These are phyloP conservation scores for Phalanger gymnotis DNA, from an alignment of 2,797 vertebrate genomes.

Conservation along the genomic window DNA sequence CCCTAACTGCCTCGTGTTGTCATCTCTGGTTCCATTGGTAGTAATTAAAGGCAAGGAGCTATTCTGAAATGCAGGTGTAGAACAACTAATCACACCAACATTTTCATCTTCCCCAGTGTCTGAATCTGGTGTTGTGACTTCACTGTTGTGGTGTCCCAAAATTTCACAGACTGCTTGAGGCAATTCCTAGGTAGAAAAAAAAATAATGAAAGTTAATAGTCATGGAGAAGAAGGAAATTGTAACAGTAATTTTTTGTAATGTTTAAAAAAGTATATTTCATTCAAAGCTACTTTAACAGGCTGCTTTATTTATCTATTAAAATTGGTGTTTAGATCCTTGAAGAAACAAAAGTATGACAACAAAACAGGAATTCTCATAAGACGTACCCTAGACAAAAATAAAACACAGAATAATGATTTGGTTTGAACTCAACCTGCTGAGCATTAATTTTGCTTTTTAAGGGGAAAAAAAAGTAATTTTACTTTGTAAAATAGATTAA, in stretches of 20 bases:
- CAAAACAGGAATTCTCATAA: constrained; percentile 29
- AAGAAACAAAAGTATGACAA: constrained; percentile 38
- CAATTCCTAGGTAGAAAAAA: constrained; percentile 87
- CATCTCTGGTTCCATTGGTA: constrained; percentile 87
- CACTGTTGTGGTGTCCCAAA: constrained; percentile 87
- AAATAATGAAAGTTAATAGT: constrained; percentile 29
- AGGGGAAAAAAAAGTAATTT: neutral
- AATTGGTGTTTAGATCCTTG: constrained; percentile 5
- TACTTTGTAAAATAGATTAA: constrained; percentile 46
- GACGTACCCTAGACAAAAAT: constrained; percentile 43
- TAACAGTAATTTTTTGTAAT: constrained; percentile 7
- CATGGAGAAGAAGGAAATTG: constrained; percentile 29
- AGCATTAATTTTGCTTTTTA: constrained; percentile 30
- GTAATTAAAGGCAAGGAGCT: constrained; percentile 73
- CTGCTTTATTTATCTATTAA: neutral
- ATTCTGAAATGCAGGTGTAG: constrained; percentile 72
- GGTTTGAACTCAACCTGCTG: constrained; percentile 38
- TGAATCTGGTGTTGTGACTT: constrained; percentile 78
- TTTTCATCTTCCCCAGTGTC: constrained; percentile 83
- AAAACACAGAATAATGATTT: constrained; percentile 10
- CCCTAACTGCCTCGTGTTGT: constrained; percentile 74
- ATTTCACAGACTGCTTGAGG: constrained; percentile 91
- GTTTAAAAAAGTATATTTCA: constrained; percentile 16
- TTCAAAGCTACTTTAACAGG: neutral
- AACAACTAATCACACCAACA: constrained; percentile 69